Base-by-base conservation (phyloP, 2,888 invertebrate genomes). In the Lasioglossum villosulum region DNA sequence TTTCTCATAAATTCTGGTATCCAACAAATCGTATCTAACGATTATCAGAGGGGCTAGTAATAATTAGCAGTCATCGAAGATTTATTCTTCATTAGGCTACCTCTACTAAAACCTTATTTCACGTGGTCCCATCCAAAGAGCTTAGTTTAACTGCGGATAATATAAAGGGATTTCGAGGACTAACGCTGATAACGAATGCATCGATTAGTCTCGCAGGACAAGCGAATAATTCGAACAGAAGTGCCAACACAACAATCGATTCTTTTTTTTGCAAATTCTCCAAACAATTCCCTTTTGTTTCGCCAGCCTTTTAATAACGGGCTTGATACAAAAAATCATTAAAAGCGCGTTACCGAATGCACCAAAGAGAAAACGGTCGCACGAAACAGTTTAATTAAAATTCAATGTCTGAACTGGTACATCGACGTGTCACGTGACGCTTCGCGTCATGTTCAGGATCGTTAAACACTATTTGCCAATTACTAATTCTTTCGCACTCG, bases 101-200 rank as follows among this genome's bases (percentile, higher is more conserved):
- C 84, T 86, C 85, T 83, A 83, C 84, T 88, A 82, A 86, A 72
- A 77, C 74, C 72, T 66, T 78, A 52, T 71, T 71, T 80, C 78
- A 86, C 89, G 81, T 89, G 83, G 86, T 88, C 78, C 75, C 37
- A 70, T 66, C 76, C 80, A 70, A 70, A 68, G 74, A 89, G 89
- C 87, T 89, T 84, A 82, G 83, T 85, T 59, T 84, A 90, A 89
- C 89, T 88, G 84, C 86, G 78, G 85, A 88, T 83, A 82, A 82
- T 88, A 88, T 86, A 91, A 89, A 89, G 89, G 91, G 90, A 90
- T 91, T 92, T 86, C 75, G 74, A 78, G 37, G 87, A 90, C 30
- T 10, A 4, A 71, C 45, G 75, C 63, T 71, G 84, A 72, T 75
- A 68, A 68, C 37, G 37, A 68, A 23, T 19, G 75, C 77, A 84